A percentile compares a stretch with the other conserved stretches of the same genome.
phyloP scores from a whole-genome alignment of 2,888 invertebrate genomes.

The Eulithis testata region DNA sequence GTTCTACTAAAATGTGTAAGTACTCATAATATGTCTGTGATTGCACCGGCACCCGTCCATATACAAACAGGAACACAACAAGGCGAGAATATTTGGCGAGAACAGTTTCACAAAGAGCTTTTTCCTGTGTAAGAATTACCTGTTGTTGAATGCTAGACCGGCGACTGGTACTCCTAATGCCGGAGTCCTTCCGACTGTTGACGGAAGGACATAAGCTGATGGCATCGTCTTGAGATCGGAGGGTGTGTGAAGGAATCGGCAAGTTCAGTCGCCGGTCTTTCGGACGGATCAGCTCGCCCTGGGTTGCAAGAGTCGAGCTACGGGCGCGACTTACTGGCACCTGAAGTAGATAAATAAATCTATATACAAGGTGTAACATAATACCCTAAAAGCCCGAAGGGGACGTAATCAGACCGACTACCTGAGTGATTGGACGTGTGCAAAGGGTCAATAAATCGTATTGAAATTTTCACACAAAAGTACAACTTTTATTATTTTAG shows the following conservation, averaged over 20 bases:
- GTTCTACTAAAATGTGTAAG: too few species aligned
- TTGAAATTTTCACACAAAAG: too few species aligned
- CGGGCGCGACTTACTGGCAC: conserved; percentile 77
- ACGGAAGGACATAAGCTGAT: conserved; percentile 90
- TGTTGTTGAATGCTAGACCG: conserved; percentile 94
- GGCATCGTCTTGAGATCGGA: conserved; percentile 83
- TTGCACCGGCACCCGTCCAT: too few species aligned
- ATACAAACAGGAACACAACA: too few species aligned
- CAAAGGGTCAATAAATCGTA: too few species aligned
- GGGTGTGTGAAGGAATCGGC: conserved; percentile 69
- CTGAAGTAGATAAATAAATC: conserved; percentile 45
- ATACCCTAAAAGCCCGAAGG: too few species aligned
- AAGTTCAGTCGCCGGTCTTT: conserved; percentile 75
- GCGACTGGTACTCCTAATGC: conserved; percentile 93
- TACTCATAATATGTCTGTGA: too few species aligned
- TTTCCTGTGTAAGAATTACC: conserved; percentile 68
- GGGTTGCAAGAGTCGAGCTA: conserved; percentile 77
- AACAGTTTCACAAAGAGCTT: too few species aligned
- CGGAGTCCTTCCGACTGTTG: conserved; percentile 94
- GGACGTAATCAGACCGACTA: too few species aligned
- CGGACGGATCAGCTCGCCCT: conserved; percentile 67
- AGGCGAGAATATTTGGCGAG: too few species aligned
- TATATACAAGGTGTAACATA: neutral
- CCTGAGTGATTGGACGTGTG: too few species aligned
- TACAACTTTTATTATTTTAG: too few species aligned